phyloP scores from a whole-genome alignment of 2,888 invertebrate genomes.

The Luperina testacea region DNA sequence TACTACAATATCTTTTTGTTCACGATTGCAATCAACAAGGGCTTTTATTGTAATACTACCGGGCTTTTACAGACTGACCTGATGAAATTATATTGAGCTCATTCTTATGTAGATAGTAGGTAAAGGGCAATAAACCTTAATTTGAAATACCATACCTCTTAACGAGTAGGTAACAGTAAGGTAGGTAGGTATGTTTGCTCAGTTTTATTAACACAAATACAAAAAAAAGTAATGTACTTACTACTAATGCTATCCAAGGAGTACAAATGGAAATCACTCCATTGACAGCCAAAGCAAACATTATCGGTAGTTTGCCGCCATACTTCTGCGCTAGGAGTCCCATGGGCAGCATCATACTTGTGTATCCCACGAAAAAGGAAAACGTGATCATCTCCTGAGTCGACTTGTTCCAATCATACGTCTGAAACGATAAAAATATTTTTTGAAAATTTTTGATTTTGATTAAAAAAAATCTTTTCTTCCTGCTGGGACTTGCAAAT shows the following conservation, averaged over 20 bases:
- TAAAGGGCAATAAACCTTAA: no score
- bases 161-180: neutral
- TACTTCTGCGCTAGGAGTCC: slow-evolving; percentile 90
- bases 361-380: slow-evolving; percentile 90
- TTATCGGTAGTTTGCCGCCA: slow-evolving; percentile 90
- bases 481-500: neutral
- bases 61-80: neutral
- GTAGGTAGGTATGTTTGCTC: no score
- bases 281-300: slow-evolving; percentile 80
- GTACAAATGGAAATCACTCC: slow-evolving; percentile 76
- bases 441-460: neutral
- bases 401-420: slow-evolving; percentile 79
- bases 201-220: neutral
- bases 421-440: slow-evolving; percentile 65
- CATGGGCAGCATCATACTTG: slow-evolving; percentile 88
- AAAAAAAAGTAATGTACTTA: slow-evolving; percentile 66
- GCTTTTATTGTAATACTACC: neutral
- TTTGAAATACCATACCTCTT: no score
- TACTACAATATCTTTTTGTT: neutral
- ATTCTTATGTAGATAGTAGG: no score
- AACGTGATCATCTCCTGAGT: slow-evolving; percentile 83
- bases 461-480: neutral
- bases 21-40: neutral
- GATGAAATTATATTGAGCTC: neutral
- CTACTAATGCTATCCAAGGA: slow-evolving; percentile 80